Evolutionary conservation across 2,888 invertebrate species (phyloP), one percentile per base, ranked within the genome.

Genomic region (Macrosiphum euphorbiae): DNA sequence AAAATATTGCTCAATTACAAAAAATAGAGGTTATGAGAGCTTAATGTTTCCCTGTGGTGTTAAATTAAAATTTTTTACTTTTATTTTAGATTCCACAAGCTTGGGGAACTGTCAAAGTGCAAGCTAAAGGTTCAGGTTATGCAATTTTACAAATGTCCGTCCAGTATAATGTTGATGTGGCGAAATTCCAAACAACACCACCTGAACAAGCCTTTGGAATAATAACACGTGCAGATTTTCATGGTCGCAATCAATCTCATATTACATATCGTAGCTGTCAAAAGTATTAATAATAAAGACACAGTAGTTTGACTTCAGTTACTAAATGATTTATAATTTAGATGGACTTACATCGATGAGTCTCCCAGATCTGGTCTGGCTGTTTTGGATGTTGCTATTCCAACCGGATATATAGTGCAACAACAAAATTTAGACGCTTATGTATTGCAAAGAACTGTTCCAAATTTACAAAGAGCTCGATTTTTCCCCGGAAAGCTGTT

Each of bases 31-130:
- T 98, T 95, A 58, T 35, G 20, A 58, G 41, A 11, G 28, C 5
- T 41, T 16, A 88, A 88, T 58, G 41, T 26, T 41, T 88, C 8
- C 28, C 28, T 58, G 3, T 44, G 28, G 5, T 41, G 35, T 41
- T 35, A 41, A 35, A 90, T 41, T 24, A 3, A 87, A 67, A 92
- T 92, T 61, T 0, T 94, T 47, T 50, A 92, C 84, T 92, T 91
- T 47, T 20, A 94, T 95, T 95, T n/a, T 95, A 98, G 98, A 98
- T 99, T 96, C 98, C 98, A 0, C 97, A 98, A 95, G 99, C 99
- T 88, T 99, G 98, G 98, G 99, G 99, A 95, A 98, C 98, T 0
- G 98, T 99, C 78, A 98, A 98, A 96, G 98, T 99, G 88, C 97
- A 98, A 95, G 99, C 98, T 0, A 98, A 97, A 95, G 99, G 99